Evolutionary conservation across 2,888 invertebrate genomes (phyloP), one percentile per base, ranked within the genome.

Genomic region (Tenthredo distinguenda): DNA sequence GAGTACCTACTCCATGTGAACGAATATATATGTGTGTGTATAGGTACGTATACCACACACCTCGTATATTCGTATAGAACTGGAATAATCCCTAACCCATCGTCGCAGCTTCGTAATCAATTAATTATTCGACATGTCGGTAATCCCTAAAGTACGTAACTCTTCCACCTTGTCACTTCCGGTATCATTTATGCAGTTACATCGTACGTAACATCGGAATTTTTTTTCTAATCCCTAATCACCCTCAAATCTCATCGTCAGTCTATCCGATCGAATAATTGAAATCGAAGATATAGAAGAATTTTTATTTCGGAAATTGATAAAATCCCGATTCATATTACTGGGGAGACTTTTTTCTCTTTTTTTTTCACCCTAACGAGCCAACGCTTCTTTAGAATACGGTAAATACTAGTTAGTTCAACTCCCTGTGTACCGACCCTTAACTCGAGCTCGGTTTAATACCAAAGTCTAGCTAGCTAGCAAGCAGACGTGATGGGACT

Each of bases 391-490:
- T 62, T 62, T 26, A 26, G 62, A 62, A 62, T 62, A 62, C 62
- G 21, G 62, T 62, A 84, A 84, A 84, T 84, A 84, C 72, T 71
- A 81, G 81, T 81, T 81, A 81, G 81, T 62, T 62, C 43, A n/a
- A 37, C 55, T 62, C n/a, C 18, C 12, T 79, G 79, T 79, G 62
- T 62, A 58, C 62, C 79, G 62, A 62, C 81, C 81, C 81, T 81
- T 81, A 81, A 81, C 81, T 81, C 62, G 74, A 40, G 81, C 62
- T 81, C 40, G 81, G 81, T 40, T 81, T 81, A 58, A 81, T 58
- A 58, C 62, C 62, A 81, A 81, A 81, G 81, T 83, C 83, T 83
- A 71, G 47, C 71, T 68, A 47, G 43, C 83, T 50, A 71, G 68
- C 71, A 47, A 68, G 43, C 26, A 83, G 43, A 83, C 83, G 83